These are phyloP conservation scores for Cephalopterus ornatus DNA, from an alignment of 2,113 vertebrate genomes.

Conservation along the genomic window DNA sequence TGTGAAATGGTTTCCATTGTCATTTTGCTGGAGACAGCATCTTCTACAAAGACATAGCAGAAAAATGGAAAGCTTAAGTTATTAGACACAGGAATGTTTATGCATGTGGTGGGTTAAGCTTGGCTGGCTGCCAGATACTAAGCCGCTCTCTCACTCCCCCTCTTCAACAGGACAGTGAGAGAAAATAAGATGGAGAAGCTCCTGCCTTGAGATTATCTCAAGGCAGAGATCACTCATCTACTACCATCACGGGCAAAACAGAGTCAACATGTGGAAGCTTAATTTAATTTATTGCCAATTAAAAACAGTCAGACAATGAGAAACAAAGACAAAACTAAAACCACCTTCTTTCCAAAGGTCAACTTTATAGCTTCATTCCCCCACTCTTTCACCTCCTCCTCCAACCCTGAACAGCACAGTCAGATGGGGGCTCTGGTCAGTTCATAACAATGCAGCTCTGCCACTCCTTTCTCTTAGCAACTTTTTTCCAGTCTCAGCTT, in stretches of 20 bases:
- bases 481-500: background rate
- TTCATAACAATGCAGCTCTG: background rate
- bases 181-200: background rate
- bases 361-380: background rate
- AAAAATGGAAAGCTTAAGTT: background rate
- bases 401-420: fast-evolving
- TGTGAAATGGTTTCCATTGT: background rate
- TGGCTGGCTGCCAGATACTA: background rate
- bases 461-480: background rate
- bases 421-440: background rate
- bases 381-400: background rate
- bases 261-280: background rate
- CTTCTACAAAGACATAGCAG: background rate
- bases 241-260: background rate
- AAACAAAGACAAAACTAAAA: background rate
- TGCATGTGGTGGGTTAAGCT: background rate
- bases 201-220: background rate
- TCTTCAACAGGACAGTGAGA: background rate
- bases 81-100: background rate
- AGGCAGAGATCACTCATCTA: background rate
- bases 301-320: background rate
- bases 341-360: background rate
- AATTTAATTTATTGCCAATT: background rate
- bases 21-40: background rate
- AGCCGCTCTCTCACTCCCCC: background rate